These are phyloP conservation scores for Epinephelus moara DNA, from an alignment of 2,113 vertebrate species.

Conservation along the genomic window DNA sequence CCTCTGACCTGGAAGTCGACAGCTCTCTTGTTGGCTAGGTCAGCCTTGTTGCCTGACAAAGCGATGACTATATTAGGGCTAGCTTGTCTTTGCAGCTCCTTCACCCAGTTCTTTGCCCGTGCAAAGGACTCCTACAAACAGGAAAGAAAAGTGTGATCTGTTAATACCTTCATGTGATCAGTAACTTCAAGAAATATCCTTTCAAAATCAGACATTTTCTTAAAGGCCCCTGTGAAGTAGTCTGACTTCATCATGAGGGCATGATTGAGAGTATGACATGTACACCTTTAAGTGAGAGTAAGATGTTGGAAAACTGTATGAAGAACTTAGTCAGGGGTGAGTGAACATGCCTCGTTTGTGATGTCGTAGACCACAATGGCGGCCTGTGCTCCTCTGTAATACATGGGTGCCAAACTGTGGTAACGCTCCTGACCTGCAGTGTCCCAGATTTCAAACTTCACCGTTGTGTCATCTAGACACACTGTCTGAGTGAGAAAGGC, in stretches of 20 bases:
- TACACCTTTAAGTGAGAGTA: neutral
- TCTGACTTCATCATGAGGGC: neutral
- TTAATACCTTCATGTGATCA: conserved; percentile 16
- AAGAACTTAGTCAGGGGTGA: neutral
- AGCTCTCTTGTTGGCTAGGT: conserved; percentile 96
- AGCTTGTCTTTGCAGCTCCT: conserved; percentile 98
- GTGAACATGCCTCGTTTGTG: conserved; percentile 92
- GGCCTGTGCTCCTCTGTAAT: conserved; percentile 98
- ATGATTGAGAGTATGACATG: neutral
- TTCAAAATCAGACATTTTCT: neutral
- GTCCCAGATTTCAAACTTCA: conserved; percentile 99
- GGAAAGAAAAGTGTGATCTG: neutral
- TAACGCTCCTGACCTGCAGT: conserved; percentile 98
- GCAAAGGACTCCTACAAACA: conserved; percentile 94
- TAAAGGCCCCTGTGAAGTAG: too few species aligned
- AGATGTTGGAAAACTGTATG: neutral
- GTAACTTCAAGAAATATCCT: neutral
- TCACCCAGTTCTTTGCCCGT: conserved; percentile 99
- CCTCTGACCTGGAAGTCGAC: conserved; percentile 95
- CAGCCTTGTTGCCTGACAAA: conserved; percentile 98
- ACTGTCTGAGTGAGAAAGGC: conserved; percentile 99
- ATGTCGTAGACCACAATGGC: conserved; percentile 99
- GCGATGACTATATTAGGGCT: conserved; percentile 99
- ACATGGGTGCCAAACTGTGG: conserved; percentile 99
- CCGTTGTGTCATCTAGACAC: conserved; percentile 98